Conservation (phyloP, 1,140 invertebrate species). For the Bombus superbus region DNA sequence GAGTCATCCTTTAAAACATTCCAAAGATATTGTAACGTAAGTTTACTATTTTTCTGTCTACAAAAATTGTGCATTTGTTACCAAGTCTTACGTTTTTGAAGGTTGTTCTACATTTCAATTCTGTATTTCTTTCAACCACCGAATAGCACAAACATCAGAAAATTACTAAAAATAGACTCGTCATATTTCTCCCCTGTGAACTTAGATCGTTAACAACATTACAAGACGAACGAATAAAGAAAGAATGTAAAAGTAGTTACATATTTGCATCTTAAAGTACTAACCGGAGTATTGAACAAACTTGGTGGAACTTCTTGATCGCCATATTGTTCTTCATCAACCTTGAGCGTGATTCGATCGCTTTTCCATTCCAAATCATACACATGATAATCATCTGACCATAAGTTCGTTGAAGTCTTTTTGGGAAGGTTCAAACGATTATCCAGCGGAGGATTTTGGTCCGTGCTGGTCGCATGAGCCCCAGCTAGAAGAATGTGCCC, state of each 20-base stretch:
- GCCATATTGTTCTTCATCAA: constrained; percentile 84
- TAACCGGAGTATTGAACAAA: constrained; percentile 89
- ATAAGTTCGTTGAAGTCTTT: constrained; percentile 71
- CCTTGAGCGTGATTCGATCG: constrained; percentile 79
- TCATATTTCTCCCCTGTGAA: background rate
- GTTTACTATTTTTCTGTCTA: no score
- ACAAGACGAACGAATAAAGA: background rate
- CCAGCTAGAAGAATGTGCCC: constrained; percentile 71
- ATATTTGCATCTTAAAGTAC: background rate
- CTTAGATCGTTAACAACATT: background rate
- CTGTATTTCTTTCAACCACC: background rate
- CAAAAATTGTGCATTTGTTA: no score
- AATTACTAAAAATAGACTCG: background rate
- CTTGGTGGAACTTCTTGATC: constrained; percentile 75
- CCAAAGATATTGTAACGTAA: no score
- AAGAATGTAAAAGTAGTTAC: background rate
- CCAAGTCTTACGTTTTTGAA: no score
- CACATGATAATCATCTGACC: constrained; percentile 86
- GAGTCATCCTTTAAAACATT: no score
- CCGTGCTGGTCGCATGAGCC: background rate
- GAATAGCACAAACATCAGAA: background rate
- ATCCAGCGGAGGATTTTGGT: background rate
- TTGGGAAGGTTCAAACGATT: constrained; percentile 15
- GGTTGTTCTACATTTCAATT: no score
- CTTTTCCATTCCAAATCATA: constrained; percentile 85